A percentile compares a stretch with the other conserved stretches of the same genome.
Evolutionary conservation across 2,113 vertebrate species (phyloP).

Genomic region (Lasiurus borealis): DNA sequence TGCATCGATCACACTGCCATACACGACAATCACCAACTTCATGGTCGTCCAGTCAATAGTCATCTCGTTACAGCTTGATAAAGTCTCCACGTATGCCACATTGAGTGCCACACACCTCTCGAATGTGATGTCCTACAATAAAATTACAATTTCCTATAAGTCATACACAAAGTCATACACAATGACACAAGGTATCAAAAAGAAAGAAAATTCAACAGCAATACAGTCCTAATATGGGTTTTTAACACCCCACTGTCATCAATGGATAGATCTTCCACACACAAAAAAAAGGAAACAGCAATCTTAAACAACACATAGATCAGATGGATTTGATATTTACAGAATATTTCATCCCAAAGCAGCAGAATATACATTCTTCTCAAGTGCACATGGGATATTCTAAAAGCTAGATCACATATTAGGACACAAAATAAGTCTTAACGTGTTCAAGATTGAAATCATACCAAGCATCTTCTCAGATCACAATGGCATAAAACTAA

Average conservation of each 20-base stretch:
- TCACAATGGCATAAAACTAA: neutral
- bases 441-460: neutral
- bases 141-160: conserved; percentile 30
- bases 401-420: neutral
- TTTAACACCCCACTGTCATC: neutral
- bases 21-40: conserved; percentile 73
- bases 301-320: neutral
- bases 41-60: neutral
- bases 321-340: neutral
- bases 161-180: neutral
- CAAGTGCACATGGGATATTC: neutral
- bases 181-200: neutral
- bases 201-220: neutral
- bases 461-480: neutral
- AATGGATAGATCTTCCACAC: neutral
- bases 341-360: neutral
- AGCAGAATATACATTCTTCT: neutral
- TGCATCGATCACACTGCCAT: conserved; percentile 70
- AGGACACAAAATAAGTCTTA: neutral
- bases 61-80: conserved; percentile 76
- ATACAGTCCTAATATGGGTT: neutral
- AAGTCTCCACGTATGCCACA: conserved; percentile 62
- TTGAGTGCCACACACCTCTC: conserved; percentile 56
- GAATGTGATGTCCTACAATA: conserved; percentile 62
- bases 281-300: neutral